Evolutionary conservation across 2,888 invertebrate species (phyloP).

Genomic region (Platycheirus albimanus): DNA sequence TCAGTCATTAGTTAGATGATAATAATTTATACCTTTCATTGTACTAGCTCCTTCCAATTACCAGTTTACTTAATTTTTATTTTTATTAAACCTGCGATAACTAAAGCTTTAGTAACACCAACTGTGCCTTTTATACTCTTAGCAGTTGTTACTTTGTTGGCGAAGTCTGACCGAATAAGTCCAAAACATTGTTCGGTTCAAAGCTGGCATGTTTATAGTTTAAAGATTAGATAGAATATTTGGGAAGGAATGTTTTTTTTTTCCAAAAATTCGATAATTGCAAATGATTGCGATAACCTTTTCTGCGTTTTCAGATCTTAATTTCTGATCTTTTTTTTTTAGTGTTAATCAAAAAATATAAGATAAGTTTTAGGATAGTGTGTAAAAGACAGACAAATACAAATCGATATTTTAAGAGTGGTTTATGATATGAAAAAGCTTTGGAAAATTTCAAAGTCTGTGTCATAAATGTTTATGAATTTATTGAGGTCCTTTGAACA

Average conservation of each 20-base stretch:
- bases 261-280: not conserved
- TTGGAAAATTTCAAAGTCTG: no score
- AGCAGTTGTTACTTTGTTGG: slow-evolving; percentile 6
- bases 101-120: slow-evolving; percentile 26
- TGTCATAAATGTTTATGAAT: no score
- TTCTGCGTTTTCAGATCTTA: not conserved
- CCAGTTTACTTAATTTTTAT: not conserved
- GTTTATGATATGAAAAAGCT: no score
- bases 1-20: no score
- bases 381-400: no score
- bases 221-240: slow-evolving; percentile 45
- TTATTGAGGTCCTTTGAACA: no score
- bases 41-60: not conserved
- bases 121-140: slow-evolving; percentile 52
- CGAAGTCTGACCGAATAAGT: not conserved
- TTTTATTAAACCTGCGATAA: slow-evolving; percentile 26
- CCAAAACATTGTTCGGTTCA: not conserved
- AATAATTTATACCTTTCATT: slow-evolving; percentile 44
- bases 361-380: no score
- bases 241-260: not conserved
- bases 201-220: not conserved
- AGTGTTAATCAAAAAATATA: no score
- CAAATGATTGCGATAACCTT: not conserved
- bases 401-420: no score
- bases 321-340: not conserved